Base-by-base conservation (phyloP, 1,140 invertebrate species). In the Listronotus bonariensis region DNA sequence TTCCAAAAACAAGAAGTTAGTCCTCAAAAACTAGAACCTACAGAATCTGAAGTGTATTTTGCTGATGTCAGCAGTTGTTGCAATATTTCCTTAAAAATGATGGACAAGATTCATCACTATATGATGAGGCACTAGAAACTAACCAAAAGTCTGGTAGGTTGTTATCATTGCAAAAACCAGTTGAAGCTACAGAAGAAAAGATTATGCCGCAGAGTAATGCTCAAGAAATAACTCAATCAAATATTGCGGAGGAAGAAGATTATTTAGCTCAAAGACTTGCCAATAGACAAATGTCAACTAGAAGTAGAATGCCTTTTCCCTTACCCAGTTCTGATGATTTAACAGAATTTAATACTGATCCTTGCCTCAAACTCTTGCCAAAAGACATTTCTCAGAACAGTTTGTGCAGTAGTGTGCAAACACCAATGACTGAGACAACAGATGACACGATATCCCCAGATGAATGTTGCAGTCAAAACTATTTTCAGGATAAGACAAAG, bases 21-120 rank as follows among this genome's bases (percentile, higher is more conserved):
- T 42, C 80, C 82, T 0, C 80, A 81, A 42, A 81, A 83, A 80
- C 79, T 76, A 60, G 84, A 84, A 68, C 82, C 84, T n/a, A 82
- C 85, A 0, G 86, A 87, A 65, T 92, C 89, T 3, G 91, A 93
- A 78, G 82, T 93, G 0, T 92, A 93, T 74, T 92, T 92, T 75
- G 91, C 90, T 1, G 90, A 93, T 72, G 90, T 92, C 0, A 92
- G 89, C n/a, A 92, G 90, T 51, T 92, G 90, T 72, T 92, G 90
- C 68, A 89, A 89, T 73, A 86, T 89, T 60, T 89, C 87, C 56
- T 81, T 89, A 3, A 83, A 69, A 85, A 86, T 68, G 85, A 86
- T 70, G 76, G 76, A 4, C 78, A 76, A 59, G 78, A 78, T 69
- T 79, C 78, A 8, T 78, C 77, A 0, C 46, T 80, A 15, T 80